These are phyloP conservation scores for Pocillopora verrucosa DNA, from an alignment of 64 coral and sea anemone genomes.

Conservation along the genomic window DNA sequence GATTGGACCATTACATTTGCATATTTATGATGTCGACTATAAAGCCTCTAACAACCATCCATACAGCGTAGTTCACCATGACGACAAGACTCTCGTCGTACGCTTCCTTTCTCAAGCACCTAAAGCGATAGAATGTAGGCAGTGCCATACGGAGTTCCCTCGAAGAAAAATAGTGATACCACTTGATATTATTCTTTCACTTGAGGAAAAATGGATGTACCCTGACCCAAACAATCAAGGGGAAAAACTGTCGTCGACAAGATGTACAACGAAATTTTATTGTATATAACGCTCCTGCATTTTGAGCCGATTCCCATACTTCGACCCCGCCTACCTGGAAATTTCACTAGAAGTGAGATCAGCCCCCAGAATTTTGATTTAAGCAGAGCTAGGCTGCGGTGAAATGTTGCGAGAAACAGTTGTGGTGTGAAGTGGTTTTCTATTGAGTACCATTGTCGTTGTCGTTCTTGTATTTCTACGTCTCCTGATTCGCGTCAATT, in stretches of 20 bases:
- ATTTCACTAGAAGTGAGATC: background rate
- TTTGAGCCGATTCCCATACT: slow-evolving; percentile 36
- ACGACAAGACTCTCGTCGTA: background rate
- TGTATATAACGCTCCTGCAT: slow-evolving; percentile 5
- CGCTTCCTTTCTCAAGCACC: slow-evolving; percentile 14
- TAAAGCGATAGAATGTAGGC: slow-evolving; percentile 28
- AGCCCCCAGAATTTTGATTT: background rate
- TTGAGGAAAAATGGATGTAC: background rate
- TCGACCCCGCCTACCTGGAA: slow-evolving; percentile 18
- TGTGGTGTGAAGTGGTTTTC: no score
- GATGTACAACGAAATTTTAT: background rate
- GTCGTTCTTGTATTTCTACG: no score
- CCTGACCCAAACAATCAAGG: background rate
- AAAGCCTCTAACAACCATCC: background rate
- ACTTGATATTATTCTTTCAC: slow-evolving; percentile 19
- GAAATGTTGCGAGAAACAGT: background rate
- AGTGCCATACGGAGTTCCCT: slow-evolving; percentile 25
- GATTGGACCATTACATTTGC: no score
- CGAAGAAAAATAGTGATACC: slow-evolving; percentile 4
- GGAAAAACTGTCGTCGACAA: background rate
- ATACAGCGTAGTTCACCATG: background rate
- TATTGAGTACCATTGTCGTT: no score
- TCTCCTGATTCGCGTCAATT: no score
- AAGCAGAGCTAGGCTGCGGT: slow-evolving; percentile 10
- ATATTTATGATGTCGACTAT: no score